phyloP scores from a whole-genome alignment of 1,140 invertebrate species.

The Drosophila repletoides region DNA sequence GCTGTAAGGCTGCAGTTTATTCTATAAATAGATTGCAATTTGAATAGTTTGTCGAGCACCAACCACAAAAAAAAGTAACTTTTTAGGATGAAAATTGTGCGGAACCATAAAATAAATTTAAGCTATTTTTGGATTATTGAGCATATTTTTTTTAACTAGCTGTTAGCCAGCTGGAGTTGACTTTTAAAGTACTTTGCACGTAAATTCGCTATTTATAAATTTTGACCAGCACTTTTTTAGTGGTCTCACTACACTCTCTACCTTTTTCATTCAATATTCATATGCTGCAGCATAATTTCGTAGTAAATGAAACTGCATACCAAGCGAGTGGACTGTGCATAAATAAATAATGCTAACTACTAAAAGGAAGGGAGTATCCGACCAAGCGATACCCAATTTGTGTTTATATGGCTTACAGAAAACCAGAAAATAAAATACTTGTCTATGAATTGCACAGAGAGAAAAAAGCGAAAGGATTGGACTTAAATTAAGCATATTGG shows the following conservation, averaged over 20 bases:
- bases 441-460: no score
- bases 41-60: no score
- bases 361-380: not conserved
- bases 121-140: not conserved
- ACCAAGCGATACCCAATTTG: not conserved
- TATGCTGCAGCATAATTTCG: constrained; percentile 48
- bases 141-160: not conserved
- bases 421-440: no score
- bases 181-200: not conserved
- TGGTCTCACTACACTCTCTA: not conserved
- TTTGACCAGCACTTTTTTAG: not conserved
- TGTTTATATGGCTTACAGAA: no score
- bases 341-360: constrained; percentile 33
- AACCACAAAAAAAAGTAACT: no score
- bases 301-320: constrained; percentile 18
- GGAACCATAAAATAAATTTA: not conserved
- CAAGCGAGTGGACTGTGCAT: constrained; percentile 24
- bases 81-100: no score
- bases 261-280: constrained; percentile 44
- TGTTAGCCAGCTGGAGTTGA: no score
- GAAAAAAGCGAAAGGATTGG: no score
- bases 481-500: no score
- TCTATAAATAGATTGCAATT: no score
- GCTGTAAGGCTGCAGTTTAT: no score
- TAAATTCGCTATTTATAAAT: not conserved